Percentiles rank a stretch among this genome's conserved stretches.
Conservation (phyloP, 2,797 vertebrate genomes). For the Rhinatrema bivittatum region DNA sequence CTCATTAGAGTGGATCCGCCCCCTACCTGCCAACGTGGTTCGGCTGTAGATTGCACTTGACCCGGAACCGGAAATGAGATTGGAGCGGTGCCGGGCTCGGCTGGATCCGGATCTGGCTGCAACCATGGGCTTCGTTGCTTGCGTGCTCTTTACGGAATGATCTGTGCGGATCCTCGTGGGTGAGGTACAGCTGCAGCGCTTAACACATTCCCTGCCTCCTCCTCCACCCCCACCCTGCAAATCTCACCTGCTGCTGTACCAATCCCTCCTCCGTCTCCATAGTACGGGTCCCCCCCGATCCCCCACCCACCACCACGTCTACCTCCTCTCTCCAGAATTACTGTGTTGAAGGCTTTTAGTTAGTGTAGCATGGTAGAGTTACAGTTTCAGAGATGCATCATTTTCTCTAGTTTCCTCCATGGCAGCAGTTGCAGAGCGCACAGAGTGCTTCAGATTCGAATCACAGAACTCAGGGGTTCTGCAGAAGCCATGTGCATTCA, state of each 20-base stretch:
- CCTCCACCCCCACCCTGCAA: background rate
- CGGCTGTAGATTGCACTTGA: background rate
- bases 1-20: background rate
- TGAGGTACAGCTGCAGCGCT: background rate
- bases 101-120: background rate
- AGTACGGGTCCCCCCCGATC: no score
- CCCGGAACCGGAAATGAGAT: no score
- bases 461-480: no score
- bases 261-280: background rate
- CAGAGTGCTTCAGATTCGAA: no score
- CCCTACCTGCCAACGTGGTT: background rate
- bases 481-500: no score
- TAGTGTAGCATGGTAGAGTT: no score
- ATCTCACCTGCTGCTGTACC: background rate
- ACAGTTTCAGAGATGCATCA: no score
- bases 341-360: no score
- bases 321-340: no score
- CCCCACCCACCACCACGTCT: background rate
- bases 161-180: background rate
- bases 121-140: background rate
- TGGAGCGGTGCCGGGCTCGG: rapidly evolving
- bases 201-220: background rate
- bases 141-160: background rate
- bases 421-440: no score
- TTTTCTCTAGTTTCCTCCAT: no score